These are phyloP conservation scores for Salmo trutta DNA, from an alignment of 2,797 vertebrate species.

Conservation along the genomic window DNA sequence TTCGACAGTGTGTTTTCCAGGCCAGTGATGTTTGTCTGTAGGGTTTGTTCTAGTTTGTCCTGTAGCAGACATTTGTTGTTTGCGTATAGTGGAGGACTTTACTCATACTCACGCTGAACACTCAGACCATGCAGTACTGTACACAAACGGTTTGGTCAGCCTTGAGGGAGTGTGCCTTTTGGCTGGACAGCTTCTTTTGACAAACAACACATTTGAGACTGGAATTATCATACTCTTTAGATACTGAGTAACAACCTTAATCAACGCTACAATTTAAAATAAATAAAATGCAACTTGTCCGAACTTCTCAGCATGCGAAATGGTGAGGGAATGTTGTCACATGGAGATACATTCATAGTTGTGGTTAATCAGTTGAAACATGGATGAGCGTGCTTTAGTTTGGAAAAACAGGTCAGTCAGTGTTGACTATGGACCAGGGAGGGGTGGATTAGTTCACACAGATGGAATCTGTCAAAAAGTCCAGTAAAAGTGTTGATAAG, in stretches of 20 bases:
- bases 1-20: slow-evolving; percentile 12
- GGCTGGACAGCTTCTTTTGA: slow-evolving; percentile 18
- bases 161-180: slow-evolving; percentile 32
- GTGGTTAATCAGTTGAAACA: not conserved
- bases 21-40: slow-evolving; percentile 68
- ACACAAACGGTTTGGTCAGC: slow-evolving; percentile 61
- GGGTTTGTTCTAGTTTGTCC: slow-evolving; percentile 54
- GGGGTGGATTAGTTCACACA: not conserved
- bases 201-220: not conserved
- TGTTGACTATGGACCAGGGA: not conserved
- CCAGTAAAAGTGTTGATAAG: too few relatives aligned
- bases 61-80: slow-evolving; percentile 66
- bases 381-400: slow-evolving; percentile 6
- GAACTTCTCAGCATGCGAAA: slow-evolving; percentile 1
- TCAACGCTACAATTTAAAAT: not conserved
- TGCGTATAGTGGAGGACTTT: slow-evolving; percentile 77
- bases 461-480: too few relatives aligned
- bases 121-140: slow-evolving; percentile 60
- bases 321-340: not conserved
- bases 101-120: slow-evolving; percentile 59
- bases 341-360: slow-evolving; percentile 9
- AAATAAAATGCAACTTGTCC: too few relatives aligned
- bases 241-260: slow-evolving; percentile 5
- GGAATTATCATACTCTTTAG: not conserved
- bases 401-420: not conserved